Evolutionary conservation across 2,797 vertebrate species (phyloP).

Genomic region (Esox masquinongy): DNA sequence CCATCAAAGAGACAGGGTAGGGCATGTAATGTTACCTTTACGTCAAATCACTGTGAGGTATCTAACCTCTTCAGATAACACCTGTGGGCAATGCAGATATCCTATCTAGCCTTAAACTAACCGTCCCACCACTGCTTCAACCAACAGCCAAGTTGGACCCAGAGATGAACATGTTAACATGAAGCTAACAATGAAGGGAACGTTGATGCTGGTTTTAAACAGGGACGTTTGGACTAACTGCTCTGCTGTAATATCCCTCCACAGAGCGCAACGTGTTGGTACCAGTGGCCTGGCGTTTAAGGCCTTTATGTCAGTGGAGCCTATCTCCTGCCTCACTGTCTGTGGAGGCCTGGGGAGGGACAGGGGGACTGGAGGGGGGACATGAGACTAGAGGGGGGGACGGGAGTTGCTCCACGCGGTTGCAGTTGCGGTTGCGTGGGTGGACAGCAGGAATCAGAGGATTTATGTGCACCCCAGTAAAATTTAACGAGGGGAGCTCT

Average conservation of each 20-base stretch:
- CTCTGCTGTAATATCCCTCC: slow-evolving; percentile 37
- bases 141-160: not conserved
- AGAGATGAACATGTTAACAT: not conserved
- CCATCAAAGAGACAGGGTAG: not conserved
- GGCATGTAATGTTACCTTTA: not conserved
- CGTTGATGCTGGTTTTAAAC: not conserved
- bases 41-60: not conserved
- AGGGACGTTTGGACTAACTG: slow-evolving; percentile 38
- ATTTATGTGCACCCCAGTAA: slow-evolving; percentile 62
- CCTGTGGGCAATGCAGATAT: not conserved
- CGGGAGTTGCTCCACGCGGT: slow-evolving; percentile 17
- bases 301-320: slow-evolving; percentile 45
- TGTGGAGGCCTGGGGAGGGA: not conserved
- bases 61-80: not conserved
- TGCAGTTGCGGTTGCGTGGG: slow-evolving; percentile 8
- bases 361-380: slow-evolving; percentile 1
- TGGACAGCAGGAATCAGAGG: slow-evolving; percentile 29
- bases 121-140: not conserved
- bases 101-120: not conserved
- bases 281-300: slow-evolving; percentile 33
- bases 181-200: not conserved
- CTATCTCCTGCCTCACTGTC: slow-evolving; percentile 9
- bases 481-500: slow-evolving; percentile 58
- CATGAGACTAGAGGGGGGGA: too few relatives aligned
- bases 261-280: not conserved